Percentiles rank a stretch among this genome's conserved stretches.
phyloP scores from a whole-genome alignment of 2,888 invertebrate genomes.

The Unio delphinus region DNA sequence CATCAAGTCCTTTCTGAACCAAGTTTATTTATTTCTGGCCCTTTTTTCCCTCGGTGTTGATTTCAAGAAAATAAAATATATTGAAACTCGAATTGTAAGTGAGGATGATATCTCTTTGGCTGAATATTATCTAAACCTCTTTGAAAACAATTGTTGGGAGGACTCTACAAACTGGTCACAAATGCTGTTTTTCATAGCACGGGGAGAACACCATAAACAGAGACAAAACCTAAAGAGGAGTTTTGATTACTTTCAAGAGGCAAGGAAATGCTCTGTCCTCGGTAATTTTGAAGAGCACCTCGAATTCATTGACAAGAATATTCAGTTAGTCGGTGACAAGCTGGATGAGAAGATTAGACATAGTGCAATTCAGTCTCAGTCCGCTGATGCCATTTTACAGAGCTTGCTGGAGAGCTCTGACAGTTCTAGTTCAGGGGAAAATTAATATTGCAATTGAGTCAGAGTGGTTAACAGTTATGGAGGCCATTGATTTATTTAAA shows the following conservation, averaged over 20 bases:
- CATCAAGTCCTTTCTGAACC: constrained; percentile 21
- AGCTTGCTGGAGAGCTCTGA: constrained; percentile 1
- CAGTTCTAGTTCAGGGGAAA: constrained; percentile 2
- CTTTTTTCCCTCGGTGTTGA: constrained; percentile 20
- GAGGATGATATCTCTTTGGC: constrained; percentile 12
- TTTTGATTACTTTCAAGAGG: constrained; percentile 13
- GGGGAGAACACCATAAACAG: constrained; percentile 19
- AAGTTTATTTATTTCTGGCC: constrained; percentile 23
- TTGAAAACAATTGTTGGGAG: constrained; percentile 22
- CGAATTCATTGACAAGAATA: constrained; percentile 8
- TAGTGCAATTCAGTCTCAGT: background rate
- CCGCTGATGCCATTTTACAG: constrained; percentile 2
- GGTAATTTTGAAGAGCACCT: constrained; percentile 13
- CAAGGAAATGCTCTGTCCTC: constrained; percentile 1
- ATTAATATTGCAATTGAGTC: background rate
- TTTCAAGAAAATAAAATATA: constrained; percentile 11
- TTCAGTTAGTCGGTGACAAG: constrained; percentile 1
- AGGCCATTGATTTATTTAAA: background rate
- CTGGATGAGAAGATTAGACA: background rate
- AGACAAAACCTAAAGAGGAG: constrained; percentile 8
- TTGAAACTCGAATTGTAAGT: constrained; percentile 1
- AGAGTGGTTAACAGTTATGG: background rate
- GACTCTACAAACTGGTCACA: constrained; percentile 19
- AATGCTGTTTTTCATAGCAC: constrained; percentile 19
- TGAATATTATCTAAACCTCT: constrained; percentile 16